phyloP scores from a whole-genome alignment of 2,113 vertebrate genomes.

The Tachysurus fulvidraco region DNA sequence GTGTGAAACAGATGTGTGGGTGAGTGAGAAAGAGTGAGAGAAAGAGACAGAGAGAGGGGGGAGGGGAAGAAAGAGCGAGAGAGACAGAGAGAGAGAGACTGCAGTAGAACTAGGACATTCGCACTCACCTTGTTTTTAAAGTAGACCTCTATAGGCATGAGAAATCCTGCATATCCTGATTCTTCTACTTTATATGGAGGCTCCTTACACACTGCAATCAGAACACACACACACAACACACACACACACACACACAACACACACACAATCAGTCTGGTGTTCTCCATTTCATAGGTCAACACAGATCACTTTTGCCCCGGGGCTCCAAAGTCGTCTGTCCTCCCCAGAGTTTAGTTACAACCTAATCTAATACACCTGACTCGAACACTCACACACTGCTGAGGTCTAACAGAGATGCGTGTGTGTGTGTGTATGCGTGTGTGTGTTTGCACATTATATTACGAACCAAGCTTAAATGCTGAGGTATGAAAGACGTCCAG shows the following conservation, averaged over 20 bases:
- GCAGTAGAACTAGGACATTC: not conserved
- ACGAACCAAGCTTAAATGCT: not conserved
- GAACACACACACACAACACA: not conserved
- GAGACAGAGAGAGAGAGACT: not conserved
- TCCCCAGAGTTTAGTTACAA: not conserved
- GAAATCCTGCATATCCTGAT: slow-evolving; percentile 97
- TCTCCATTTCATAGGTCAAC: slow-evolving; percentile 12
- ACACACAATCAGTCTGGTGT: slow-evolving; percentile 18
- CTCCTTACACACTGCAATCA: slow-evolving; percentile 92
- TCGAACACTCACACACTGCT: not conserved
- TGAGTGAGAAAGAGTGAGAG: not conserved
- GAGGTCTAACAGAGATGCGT: not conserved
- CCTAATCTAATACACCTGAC: slow-evolving; percentile 15
- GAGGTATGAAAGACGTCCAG: not conserved
- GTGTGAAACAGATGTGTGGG: not conserved
- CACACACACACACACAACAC: slow-evolving; percentile 37
- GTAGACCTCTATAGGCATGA: slow-evolving; percentile 98
- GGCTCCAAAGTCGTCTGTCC: not conserved
- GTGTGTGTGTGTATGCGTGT: not conserved
- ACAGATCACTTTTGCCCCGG: not conserved
- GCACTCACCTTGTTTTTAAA: slow-evolving; percentile 95
- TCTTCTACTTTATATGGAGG: slow-evolving; percentile 99
- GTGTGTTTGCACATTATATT: not conserved
- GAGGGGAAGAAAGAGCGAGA: not conserved
- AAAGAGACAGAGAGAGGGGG: not conserved